A percentile compares a stretch with the other conserved stretches of the same genome.
Evolutionary conservation across 2,113 vertebrate species (phyloP).

Genomic region (Eretmochelys imbricata): DNA sequence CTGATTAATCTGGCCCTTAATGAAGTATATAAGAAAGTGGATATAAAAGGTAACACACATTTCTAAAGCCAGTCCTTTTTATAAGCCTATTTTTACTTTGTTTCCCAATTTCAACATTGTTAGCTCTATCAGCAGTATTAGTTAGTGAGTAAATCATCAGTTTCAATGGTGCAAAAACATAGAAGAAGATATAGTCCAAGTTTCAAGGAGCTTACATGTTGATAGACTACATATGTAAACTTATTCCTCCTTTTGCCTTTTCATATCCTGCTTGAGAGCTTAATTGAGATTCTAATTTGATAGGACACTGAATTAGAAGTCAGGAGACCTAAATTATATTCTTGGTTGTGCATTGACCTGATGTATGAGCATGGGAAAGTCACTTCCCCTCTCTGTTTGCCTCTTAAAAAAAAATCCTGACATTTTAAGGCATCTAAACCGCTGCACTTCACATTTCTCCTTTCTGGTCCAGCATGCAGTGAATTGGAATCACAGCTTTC

Average conservation of each 20-base stretch:
- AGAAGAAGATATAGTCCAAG: neutral
- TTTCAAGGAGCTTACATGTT: neutral
- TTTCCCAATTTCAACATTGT: neutral
- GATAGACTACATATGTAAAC: neutral
- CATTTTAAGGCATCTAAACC: neutral
- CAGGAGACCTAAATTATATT: rapidly evolving
- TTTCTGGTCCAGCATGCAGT: neutral
- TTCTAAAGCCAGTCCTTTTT: neutral
- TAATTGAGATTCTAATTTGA: neutral
- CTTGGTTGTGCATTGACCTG: neutral
- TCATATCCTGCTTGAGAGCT: neutral
- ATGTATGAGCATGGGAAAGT: neutral
- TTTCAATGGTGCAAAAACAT: neutral
- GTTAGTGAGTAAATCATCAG: neutral
- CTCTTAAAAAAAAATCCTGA: neutral
- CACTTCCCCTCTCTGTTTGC: rapidly evolving
- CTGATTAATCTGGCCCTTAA: neutral
- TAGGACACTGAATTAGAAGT: neutral
- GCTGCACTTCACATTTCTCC: neutral
- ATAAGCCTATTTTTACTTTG: neutral
- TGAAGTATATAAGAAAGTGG: neutral
- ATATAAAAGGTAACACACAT: neutral
- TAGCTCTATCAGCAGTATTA: neutral
- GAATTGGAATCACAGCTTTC: neutral
- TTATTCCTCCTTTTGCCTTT: neutral